Evolutionary conservation across 1,140 invertebrate genomes (phyloP), one percentile per base, ranked within the genome.

Genomic region (Stegodyphus dumicola): DNA sequence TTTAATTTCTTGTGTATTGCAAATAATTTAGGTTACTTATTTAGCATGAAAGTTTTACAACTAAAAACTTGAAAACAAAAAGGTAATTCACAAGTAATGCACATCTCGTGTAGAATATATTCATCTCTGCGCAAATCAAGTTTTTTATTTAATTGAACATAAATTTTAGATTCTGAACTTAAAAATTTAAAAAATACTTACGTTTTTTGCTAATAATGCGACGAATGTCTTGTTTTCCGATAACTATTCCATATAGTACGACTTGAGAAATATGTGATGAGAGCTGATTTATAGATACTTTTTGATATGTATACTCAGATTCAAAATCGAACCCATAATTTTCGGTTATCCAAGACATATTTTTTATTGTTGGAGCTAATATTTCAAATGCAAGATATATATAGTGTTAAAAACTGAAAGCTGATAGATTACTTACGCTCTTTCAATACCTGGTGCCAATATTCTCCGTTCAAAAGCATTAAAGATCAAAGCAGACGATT

Each of bases 161-260:
- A 67, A 15, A 67, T 33, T 60, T 18, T 17, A 64, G 9, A 18
- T 60, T 60, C 60, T 76, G 17, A 51, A 52, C 5, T 56, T 33
- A 10, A 5, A 17, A n/a, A 77, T 66, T 49, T n/a, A 6, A 9
- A n/a, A 49, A 18, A 48, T 60, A 66, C 81, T 84, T 84, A 77
- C 81, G 73, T 69, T 76, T 75, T 70, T n/a, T 84, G 65, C 74
- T 84, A 15, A 53, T 17, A 67, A 84, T 52, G 7, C 81, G 71
- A 33, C 81, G 81, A 67, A 52, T n/a, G 11, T 76, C 81, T 84
- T 84, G 81, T 15, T 84, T 84, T n/a, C 64, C 81, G 54, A 84
- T 77, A n/a, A 84, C 13, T 10, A 84, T 77, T 84, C 81, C 81
- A 11, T 48, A 67, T 48, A 84, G 33, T n/a, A 77, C n/a, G 15